These are phyloP conservation scores for Blastomussa wellsi DNA, from an alignment of 92 coral and sea anemone species.

Conservation along the genomic window DNA sequence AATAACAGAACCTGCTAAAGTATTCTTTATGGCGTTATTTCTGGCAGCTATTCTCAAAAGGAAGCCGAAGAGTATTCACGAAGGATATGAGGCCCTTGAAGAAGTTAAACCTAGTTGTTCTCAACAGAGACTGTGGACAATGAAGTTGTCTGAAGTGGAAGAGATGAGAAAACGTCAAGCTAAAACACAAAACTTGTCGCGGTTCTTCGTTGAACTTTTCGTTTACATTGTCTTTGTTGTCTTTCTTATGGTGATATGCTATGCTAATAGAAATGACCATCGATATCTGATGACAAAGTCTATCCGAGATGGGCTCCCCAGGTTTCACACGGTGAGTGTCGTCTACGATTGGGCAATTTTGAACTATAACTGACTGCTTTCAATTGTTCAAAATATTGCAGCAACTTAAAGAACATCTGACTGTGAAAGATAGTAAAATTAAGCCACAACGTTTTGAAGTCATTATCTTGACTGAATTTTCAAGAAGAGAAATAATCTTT, in stretches of 20 bases:
- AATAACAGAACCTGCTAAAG: constrained; percentile 78
- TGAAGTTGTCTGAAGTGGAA: constrained; percentile 22
- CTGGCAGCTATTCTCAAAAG: constrained; percentile 55
- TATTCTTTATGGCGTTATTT: constrained; percentile 69
- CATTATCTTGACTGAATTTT: too few species aligned
- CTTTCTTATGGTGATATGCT: constrained; percentile 51
- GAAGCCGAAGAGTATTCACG: neutral
- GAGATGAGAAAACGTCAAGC: constrained; percentile 35
- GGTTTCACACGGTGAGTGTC: constrained; percentile 33
- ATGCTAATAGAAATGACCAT: constrained; percentile 52
- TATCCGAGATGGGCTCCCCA: constrained; percentile 46
- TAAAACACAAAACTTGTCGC: constrained; percentile 15
- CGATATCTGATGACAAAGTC: constrained; percentile 62
- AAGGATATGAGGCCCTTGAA: neutral
- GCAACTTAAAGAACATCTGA: too few species aligned
- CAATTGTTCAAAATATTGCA: too few species aligned
- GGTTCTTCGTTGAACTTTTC: constrained; percentile 39
- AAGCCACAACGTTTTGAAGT: too few species aligned
- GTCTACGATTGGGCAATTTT: too few species aligned
- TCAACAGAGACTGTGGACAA: constrained; percentile 5
- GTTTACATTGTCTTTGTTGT: constrained; percentile 48
- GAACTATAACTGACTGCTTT: too few species aligned
- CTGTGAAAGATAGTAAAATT: too few species aligned
- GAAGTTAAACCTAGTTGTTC: neutral
- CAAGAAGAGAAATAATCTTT: too few species aligned